These are phyloP conservation scores for Dione juno DNA, from an alignment of 2,888 invertebrate genomes.

Conservation along the genomic window DNA sequence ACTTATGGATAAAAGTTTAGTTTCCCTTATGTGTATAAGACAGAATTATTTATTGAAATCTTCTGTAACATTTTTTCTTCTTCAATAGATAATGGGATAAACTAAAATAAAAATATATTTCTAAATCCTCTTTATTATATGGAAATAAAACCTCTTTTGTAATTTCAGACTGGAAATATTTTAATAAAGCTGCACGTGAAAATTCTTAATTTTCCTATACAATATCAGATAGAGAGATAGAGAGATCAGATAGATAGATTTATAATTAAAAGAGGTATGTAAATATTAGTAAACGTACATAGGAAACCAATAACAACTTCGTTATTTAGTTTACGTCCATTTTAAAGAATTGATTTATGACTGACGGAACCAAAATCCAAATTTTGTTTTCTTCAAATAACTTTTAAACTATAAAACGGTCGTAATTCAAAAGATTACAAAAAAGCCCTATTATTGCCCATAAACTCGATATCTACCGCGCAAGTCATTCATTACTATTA, in stretches of 20 bases:
- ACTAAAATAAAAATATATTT: background rate
- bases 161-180: too few species aligned
- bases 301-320: too few species aligned
- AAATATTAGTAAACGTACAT: too few species aligned
- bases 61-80: constrained; percentile 10
- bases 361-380: background rate
- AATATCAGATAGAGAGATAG: too few species aligned
- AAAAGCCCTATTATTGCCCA: constrained; percentile 36
- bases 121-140: too few species aligned
- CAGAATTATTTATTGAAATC: constrained; percentile 24
- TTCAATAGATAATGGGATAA: background rate
- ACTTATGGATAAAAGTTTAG: constrained; percentile 28
- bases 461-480: constrained; percentile 42
- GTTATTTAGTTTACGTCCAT: background rate
- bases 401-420: background rate
- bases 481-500: constrained; percentile 59
- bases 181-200: too few species aligned
- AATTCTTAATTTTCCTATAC: too few species aligned
- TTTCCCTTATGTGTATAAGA: constrained; percentile 25
- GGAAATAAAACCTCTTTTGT: too few species aligned
- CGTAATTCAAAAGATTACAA: constrained; percentile 28
- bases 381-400: background rate
- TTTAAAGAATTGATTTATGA: background rate
- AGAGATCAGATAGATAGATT: too few species aligned
- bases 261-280: too few species aligned